phyloP scores from a whole-genome alignment of 2,888 invertebrate species.

The Tipula vernalis region DNA sequence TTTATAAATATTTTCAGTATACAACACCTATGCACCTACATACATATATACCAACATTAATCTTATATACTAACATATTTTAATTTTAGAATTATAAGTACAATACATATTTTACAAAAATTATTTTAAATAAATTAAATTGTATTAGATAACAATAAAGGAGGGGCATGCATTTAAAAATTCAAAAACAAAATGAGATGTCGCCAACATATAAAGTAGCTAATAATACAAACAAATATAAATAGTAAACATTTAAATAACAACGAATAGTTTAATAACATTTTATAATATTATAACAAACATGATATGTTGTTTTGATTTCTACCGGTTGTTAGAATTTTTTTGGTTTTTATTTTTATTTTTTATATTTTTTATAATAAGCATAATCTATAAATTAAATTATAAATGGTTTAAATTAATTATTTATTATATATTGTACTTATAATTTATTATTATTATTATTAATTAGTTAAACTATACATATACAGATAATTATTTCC shows the following conservation, averaged over 20 bases:
- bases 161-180: not conserved
- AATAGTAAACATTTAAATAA: not conserved
- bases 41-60: not conserved
- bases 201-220: not conserved
- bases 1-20: not conserved
- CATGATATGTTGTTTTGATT: conserved; percentile 8
- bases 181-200: not conserved
- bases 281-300: not conserved
- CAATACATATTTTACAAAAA: not conserved
- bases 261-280: not conserved
- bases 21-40: not conserved
- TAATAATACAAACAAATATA: not conserved
- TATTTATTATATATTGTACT: not conserved
- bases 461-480: not conserved
- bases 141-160: not conserved
- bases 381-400: not conserved
- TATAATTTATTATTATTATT: not conserved
- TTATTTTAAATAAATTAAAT: not conserved
- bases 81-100: not conserved
- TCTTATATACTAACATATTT: not conserved
- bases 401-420: not conserved
- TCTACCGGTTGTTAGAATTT: conserved; percentile 7
- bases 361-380: not conserved
- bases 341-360: not conserved
- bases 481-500: not conserved